phyloP scores from a whole-genome alignment of 1,140 invertebrate genomes.

The Trichonephila clavata region DNA sequence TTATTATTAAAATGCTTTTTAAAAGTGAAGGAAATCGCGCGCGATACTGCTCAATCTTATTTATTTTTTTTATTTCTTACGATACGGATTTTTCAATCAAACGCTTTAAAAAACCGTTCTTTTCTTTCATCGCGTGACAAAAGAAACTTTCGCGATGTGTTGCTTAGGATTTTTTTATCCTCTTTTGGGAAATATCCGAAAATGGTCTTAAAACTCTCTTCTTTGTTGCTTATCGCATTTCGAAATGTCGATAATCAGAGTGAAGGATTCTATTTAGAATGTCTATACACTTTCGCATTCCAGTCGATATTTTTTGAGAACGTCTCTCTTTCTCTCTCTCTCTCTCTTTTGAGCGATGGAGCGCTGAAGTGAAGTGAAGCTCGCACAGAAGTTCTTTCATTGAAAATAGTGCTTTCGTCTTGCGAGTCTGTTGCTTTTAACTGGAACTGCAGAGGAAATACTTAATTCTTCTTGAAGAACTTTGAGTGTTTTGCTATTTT shows the following conservation, averaged over 20 bases:
- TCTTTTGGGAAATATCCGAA: background rate
- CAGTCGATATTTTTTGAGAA: constrained; percentile 2
- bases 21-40: too few species aligned
- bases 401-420: background rate
- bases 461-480: background rate
- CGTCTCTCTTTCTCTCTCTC: too few species aligned
- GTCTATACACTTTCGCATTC: constrained; percentile 4
- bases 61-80: background rate
- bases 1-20: too few species aligned
- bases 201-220: constrained; percentile 12
- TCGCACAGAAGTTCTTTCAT: background rate
- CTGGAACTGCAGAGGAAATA: background rate
- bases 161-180: background rate
- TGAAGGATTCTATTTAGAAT: constrained; percentile 11
- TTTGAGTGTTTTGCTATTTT: background rate
- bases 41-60: too few species aligned
- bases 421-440: background rate
- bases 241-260: constrained; percentile 37
- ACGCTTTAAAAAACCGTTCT: background rate
- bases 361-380: background rate
- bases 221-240: constrained; percentile 23
- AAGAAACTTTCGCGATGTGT: background rate
- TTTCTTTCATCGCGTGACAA: background rate
- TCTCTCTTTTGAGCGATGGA: background rate
- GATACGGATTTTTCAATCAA: background rate